Percentiles rank a stretch among this genome's conserved stretches.
phyloP scores from a whole-genome alignment of 2,113 vertebrate genomes.

The Antechinus flavipes region DNA sequence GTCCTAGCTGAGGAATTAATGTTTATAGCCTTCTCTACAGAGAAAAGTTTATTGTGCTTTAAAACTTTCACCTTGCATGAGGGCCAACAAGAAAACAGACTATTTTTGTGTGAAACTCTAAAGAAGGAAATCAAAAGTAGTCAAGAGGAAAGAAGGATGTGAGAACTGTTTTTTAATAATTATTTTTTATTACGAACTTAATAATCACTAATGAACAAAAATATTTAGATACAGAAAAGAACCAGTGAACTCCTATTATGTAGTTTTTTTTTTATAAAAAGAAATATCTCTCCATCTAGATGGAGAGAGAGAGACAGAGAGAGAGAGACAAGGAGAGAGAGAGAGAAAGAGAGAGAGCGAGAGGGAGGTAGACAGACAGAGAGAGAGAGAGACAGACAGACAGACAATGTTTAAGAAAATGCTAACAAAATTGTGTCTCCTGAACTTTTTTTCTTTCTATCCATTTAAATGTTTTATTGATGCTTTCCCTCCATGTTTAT shows the following conservation, averaged over 20 bases:
- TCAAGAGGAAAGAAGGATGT: neutral
- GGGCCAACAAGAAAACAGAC: neutral
- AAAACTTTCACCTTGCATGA: neutral
- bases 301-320: too few relatives aligned
- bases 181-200: neutral
- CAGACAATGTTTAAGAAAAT: neutral
- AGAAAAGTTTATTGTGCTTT: neutral
- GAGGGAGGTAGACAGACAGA: too few relatives aligned
- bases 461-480: neutral
- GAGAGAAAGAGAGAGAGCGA: too few relatives aligned
- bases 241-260: neutral
- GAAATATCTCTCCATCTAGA: neutral
- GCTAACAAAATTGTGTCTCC: neutral
- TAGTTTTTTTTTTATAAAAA: neutral
- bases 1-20: neutral
- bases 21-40: neutral
- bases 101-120: neutral
- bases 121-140: neutral
- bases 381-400: too few relatives aligned
- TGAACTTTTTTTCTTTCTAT: neutral
- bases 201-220: neutral
- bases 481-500: neutral
- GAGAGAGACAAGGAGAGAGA: too few relatives aligned
- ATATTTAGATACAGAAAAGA: neutral
- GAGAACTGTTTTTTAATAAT: neutral